Evolutionary conservation across 1,140 invertebrate genomes (phyloP).

Genomic region (Cherax quadricarinatus): DNA sequence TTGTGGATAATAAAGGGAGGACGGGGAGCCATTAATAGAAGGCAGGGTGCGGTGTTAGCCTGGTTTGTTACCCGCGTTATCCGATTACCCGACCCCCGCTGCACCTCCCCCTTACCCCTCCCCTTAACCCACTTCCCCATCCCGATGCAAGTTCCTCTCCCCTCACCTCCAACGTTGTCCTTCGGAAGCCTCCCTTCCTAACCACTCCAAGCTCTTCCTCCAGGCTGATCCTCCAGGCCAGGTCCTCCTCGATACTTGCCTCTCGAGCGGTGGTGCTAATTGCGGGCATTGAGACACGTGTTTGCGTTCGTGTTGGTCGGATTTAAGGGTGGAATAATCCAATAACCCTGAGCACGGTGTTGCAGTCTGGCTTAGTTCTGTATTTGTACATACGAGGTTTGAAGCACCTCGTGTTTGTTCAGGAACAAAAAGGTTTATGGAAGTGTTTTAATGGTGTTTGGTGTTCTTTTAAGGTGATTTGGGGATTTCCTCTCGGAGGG

Average conservation of each 20-base stretch:
- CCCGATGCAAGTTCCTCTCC: background rate
- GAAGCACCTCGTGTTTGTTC: background rate
- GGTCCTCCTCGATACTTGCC: background rate
- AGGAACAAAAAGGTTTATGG: no score
- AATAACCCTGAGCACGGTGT: conserved; percentile 13
- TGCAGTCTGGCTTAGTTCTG: background rate
- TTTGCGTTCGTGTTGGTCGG: background rate
- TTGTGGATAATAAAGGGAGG: conserved; percentile 60
- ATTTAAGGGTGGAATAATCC: conserved; percentile 30
- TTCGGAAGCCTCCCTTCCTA: no score
- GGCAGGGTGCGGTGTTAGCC: conserved; percentile 59
- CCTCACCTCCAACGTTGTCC: background rate
- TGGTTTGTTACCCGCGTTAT: conserved; percentile 58
- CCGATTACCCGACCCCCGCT: conserved; percentile 40
- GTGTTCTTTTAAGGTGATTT: background rate
- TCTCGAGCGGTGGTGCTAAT: background rate
- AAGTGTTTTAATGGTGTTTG: no score
- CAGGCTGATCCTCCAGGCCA: background rate
- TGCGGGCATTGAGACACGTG: conserved; percentile 21
- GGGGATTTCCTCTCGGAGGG: background rate
- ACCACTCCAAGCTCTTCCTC: background rate
- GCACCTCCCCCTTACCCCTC: background rate
- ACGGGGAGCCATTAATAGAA: conserved; percentile 52
- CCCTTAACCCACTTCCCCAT: background rate
- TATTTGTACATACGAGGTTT: background rate